Conservation (phyloP, 23 tunicate species). For the Trididemnum miniatum region DNA sequence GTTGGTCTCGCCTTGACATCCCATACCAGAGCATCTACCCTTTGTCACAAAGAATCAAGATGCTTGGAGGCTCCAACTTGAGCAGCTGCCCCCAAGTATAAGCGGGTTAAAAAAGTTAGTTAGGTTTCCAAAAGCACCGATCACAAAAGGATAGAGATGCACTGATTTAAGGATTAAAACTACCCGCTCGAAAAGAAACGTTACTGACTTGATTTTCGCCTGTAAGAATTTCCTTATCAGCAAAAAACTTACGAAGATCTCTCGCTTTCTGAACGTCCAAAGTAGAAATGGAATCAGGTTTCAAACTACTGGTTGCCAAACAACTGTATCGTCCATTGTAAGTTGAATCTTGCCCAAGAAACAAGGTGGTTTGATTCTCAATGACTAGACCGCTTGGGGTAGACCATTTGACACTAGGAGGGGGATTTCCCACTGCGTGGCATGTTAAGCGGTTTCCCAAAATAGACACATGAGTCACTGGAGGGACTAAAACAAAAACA, state of each 20-base stretch:
- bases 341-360: conserved; percentile 21
- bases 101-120: no score
- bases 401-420: conserved; percentile 40
- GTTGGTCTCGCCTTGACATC: no score
- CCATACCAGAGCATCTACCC: no score
- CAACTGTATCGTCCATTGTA: conserved; percentile 65
- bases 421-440: conserved; percentile 54
- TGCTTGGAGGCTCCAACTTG: no score
- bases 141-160: no score
- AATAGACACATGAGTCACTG: conserved; percentile 33
- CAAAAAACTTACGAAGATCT: conserved; percentile 73
- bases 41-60: no score
- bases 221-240: no score
- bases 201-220: no score
- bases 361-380: neutral
- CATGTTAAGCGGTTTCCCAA: conserved; percentile 50
- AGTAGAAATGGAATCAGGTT: conserved; percentile 43
- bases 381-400: conserved; percentile 42
- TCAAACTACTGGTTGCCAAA: conserved; percentile 41
- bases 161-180: no score
- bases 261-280: conserved; percentile 42
- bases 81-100: no score
- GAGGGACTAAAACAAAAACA: conserved; percentile 40
- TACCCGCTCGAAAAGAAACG: no score
- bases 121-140: no score